Percentiles rank a stretch among this genome's conserved stretches.
These are phyloP conservation scores for Steinernema scapterisci DNA, from an alignment of 2,888 invertebrate species.

Conservation along the genomic window DNA sequence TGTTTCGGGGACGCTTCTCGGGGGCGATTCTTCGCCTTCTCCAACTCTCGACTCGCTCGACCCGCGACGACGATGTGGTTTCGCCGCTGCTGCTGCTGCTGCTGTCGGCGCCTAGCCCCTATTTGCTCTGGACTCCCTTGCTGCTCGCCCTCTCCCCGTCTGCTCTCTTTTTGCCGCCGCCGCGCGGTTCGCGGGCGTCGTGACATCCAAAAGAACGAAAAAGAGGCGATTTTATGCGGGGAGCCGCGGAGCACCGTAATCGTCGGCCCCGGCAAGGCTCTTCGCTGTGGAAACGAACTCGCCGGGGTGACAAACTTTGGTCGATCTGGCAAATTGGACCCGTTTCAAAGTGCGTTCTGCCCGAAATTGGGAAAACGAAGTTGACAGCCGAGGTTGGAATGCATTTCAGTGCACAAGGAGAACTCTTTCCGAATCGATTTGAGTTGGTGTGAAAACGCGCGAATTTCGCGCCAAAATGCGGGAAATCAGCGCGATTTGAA, in stretches of 20 bases:
- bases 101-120: constrained; percentile 15
- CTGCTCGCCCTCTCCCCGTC: constrained; percentile 14
- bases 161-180: background rate
- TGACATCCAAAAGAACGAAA: constrained; percentile 15
- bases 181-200: background rate
- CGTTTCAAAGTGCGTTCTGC: no score
- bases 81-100: no score
- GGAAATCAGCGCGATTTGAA: background rate
- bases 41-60: constrained; percentile 2
- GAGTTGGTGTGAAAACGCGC: background rate
- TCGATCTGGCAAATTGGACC: no score
- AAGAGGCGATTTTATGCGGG: background rate
- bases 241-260: no score
- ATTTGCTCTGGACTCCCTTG: background rate
- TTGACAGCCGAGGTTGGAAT: background rate
- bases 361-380: no score
- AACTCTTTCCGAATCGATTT: background rate
- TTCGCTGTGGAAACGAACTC: no score
- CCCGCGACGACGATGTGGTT: background rate
- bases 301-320: no score
- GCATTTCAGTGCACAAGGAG: background rate
- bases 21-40: constrained; percentile 4
- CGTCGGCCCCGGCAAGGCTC: no score
- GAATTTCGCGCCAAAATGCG: background rate
- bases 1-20: background rate